phyloP scores from a whole-genome alignment of 2,113 vertebrate genomes.

The Pampusana beccarii region DNA sequence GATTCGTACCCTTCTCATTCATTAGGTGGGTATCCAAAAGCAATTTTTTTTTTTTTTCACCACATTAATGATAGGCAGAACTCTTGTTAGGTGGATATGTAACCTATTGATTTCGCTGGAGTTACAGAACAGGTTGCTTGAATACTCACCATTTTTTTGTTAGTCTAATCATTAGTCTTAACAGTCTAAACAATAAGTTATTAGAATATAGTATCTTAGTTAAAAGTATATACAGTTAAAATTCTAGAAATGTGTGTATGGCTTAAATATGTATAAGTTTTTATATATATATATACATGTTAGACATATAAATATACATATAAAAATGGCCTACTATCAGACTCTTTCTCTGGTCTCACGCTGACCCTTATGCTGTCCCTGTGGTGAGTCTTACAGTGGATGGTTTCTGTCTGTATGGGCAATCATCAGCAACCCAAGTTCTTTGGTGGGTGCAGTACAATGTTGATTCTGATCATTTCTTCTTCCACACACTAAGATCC shows the following conservation, averaged over 20 bases:
- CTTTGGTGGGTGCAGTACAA: fast-evolving
- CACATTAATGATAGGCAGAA: neutral
- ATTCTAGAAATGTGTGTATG: neutral
- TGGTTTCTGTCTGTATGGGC: neutral
- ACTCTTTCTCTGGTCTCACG: neutral
- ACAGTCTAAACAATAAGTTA: neutral
- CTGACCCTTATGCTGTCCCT: neutral
- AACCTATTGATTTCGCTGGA: neutral
- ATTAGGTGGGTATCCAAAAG: neutral
- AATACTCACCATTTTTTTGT: neutral
- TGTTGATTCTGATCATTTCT: neutral
- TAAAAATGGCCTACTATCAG: neutral
- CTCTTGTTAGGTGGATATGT: neutral
- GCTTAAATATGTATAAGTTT: neutral
- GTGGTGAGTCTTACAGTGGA: neutral
- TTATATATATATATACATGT: neutral
- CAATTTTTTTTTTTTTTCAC: neutral
- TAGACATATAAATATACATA: neutral
- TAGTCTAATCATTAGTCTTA: neutral
- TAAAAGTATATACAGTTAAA: neutral
- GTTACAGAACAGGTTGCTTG: neutral
- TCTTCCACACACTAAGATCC: neutral
- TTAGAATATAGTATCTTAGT: neutral
- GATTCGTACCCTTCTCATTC: neutral
- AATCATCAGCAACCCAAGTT: neutral